Evolutionary conservation across 2,113 vertebrate genomes (phyloP), one percentile per base, ranked within the genome.

Genomic region (Sciurus niger): DNA sequence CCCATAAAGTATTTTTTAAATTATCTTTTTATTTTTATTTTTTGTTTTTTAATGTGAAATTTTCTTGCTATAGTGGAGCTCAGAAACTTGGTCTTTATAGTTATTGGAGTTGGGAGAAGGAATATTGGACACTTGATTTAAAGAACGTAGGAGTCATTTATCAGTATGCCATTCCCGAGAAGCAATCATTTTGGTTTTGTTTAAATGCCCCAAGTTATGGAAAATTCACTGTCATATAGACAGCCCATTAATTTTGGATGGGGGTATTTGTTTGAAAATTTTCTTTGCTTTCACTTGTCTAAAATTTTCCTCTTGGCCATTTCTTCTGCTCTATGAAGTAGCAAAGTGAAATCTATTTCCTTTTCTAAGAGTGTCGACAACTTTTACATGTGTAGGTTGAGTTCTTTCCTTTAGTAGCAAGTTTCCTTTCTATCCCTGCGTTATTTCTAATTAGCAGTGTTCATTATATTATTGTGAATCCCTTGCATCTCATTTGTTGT

Each of bases 1-100:
- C n/a, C 25, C 22, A 82, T 37, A 43, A 70, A 84, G 14, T 14
- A 22, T 84, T 93, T 22, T 55, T 55, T 40, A 40, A 40, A 40
- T 40, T 40, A 40, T 40, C 40, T 40, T 40, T 60, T 60, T 6
- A 48, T 48, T 55, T 55, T 58, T 3, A 22, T 58, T 24, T 3
- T 63, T 60, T 43, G 43, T 30, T 82, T 18, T 90, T 97, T n/a
- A 14, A 53, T 22, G 65, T 68, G 55, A 84, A 93, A n/a, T 74
- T 93, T 16, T 80, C 11, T 72, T 68, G 14, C 28, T 72, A 3
- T 34, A 5, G 48, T 1, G 14, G 2, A 40, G 89, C 94, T 95
- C 67, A 48, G 72, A 82, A 70, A 65, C 0, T 3, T 84, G 22
- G 5, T 73, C 34, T 65, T 85, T 65, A 28, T 1, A 40, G 67